Base-by-base conservation (phyloP, 2,888 invertebrate genomes). In the Dasysyrphus tricinctus region DNA sequence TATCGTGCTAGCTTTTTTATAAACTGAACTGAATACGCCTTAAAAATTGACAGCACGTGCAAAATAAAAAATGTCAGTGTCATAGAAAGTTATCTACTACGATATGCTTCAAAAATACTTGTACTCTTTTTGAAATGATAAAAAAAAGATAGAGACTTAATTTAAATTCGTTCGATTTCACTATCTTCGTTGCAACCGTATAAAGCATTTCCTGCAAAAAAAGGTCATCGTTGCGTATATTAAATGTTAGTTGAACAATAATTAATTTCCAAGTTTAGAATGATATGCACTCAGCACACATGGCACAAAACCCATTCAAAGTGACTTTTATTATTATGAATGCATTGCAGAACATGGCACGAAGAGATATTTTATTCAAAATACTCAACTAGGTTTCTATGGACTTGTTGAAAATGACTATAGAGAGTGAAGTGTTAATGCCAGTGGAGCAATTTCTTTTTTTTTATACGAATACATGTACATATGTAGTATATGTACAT, bases 191-290 rank as follows among this genome's bases (percentile, higher is more conserved):
- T 56, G 34, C n/a, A 57, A 57, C 11, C 11, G 12, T 57, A 34
- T 8, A 29, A 29, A 29, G 24, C 24, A n/a, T 61, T 61, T 61
- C 42, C 61, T 42, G 34, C 34, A n/a, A 42, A 61, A 61, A 61
- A 61, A 42, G 61, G 24, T 3, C 3, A 24, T 24, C 3, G 24
- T 24, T 24, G 24, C 24, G 42, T 37, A 7, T 19, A 61, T 42
- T 42, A 24, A 61, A 29, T n/a, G 59, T 61, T 29, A 42, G 42
- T 42, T 61, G 29, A 61, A 61, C n/a, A 61, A 61, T n/a, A n/a
- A n/a, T n/a, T 61, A 61, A 49, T 44, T 78, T 78, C 42, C 70
- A 70, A 54, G 70, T 61, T 70, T 54, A 42, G 70, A 70, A 51
- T 51, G 42, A 42, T 39, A 70, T 61, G 42, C 51, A 61, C 51